phyloP scores from a whole-genome alignment of 2,888 invertebrate species.

The Caenorhabditis panamensis region DNA sequence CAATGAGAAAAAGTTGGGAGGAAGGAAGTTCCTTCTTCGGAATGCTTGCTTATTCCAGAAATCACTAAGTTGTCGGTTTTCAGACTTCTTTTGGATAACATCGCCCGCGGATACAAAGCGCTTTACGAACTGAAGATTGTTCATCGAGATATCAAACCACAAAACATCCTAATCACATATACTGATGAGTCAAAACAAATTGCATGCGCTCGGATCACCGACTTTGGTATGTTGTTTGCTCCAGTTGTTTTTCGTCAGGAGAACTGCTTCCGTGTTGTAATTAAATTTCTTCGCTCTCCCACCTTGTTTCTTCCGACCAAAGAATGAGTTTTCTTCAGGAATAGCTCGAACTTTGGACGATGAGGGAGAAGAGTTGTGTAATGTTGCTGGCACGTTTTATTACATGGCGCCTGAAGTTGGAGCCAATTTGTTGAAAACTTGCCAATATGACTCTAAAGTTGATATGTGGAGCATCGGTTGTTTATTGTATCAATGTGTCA shows the following conservation, averaged over 20 bases:
- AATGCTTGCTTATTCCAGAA: constrained; percentile 24
- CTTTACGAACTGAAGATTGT: constrained; percentile 78
- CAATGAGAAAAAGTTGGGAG: constrained; percentile 8
- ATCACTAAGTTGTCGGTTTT: constrained; percentile 43
- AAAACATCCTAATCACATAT: constrained; percentile 78
- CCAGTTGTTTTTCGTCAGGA: not conserved
- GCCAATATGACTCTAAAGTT: constrained; percentile 75
- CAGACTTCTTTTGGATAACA: constrained; percentile 76
- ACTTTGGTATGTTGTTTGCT: constrained; percentile 72
- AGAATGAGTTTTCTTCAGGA: constrained; percentile 64
- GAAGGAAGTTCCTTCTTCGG: constrained; percentile 26
- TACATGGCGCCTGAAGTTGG: constrained; percentile 81
- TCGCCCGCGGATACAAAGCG: constrained; percentile 79
- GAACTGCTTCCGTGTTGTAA: constrained; percentile 19
- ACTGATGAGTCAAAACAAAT: constrained; percentile 65
- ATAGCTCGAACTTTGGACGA: constrained; percentile 76
- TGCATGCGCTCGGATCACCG: constrained; percentile 77
- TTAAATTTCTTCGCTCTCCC: constrained; percentile 10
- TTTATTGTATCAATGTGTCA: constrained; percentile 78
- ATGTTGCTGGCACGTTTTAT: constrained; percentile 79
- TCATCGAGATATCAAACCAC: constrained; percentile 81
- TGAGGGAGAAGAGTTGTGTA: constrained; percentile 72
- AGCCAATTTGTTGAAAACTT: constrained; percentile 76
- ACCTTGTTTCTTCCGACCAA: constrained; percentile 11
- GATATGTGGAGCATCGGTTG: constrained; percentile 81